Evolutionary conservation across 2,888 invertebrate genomes (phyloP).

Genomic region (Petrolisthes manimaculis): DNA sequence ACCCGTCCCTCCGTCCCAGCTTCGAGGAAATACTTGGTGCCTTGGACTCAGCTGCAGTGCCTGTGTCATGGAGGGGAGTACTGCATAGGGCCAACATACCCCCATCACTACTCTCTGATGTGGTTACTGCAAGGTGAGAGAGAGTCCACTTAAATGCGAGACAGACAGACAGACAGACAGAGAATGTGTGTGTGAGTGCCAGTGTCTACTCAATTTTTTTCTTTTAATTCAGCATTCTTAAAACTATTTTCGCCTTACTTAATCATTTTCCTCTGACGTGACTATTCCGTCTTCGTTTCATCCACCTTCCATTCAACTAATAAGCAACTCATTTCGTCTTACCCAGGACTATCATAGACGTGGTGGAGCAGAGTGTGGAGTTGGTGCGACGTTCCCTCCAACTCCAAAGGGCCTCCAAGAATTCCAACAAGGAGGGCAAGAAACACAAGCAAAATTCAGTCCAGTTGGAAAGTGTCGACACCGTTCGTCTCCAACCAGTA

Average conservation of each 20-base stretch:
- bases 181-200: too few species aligned
- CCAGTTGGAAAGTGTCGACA: background rate
- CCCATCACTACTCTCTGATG: constrained; percentile 49
- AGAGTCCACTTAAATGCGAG: too few species aligned
- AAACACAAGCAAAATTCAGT: background rate
- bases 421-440: background rate
- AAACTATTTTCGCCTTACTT: too few species aligned
- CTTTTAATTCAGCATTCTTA: too few species aligned
- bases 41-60: constrained; percentile 60
- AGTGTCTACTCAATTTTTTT: too few species aligned
- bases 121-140: constrained; percentile 55
- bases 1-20: constrained; percentile 62
- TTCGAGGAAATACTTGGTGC: constrained; percentile 63
- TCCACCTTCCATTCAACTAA: background rate
- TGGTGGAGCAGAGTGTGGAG: constrained; percentile 55
- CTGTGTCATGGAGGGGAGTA: constrained; percentile 59
- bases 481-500: background rate
- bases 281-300: background rate
- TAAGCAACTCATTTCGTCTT: background rate
- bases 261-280: too few species aligned
- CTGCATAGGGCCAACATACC: constrained; percentile 56
- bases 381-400: constrained; percentile 38
- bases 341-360: constrained; percentile 45
- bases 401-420: constrained; percentile 29
- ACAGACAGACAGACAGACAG: background rate